Evolutionary conservation across 2,888 invertebrate genomes (phyloP).

Genomic region (Nymphalis polychloros): DNA sequence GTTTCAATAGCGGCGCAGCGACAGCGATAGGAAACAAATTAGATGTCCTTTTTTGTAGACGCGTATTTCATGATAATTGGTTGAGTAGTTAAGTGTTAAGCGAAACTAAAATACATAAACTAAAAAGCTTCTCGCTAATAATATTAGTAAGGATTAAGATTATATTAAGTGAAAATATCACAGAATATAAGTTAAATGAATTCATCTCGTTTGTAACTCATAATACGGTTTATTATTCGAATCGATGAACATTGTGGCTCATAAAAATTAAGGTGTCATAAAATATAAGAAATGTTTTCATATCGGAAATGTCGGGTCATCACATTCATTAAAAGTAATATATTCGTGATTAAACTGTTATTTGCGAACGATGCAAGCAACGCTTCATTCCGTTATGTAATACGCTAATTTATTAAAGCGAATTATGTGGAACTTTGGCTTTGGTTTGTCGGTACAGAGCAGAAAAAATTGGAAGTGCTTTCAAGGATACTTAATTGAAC

Average conservation of each 20-base stretch:
- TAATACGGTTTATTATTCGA: neutral
- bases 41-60: too few species aligned
- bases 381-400: constrained; percentile 1
- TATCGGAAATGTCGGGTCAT: neutral
- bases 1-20: too few species aligned
- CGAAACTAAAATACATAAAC: too few species aligned
- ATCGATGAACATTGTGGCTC: neutral
- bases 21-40: too few species aligned
- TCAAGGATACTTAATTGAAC: neutral
- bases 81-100: too few species aligned
- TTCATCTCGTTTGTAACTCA: too few species aligned
- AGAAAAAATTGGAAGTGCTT: neutral
- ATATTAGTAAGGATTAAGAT: too few species aligned
- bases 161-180: too few species aligned
- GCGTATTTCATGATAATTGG: too few species aligned
- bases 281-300: neutral
- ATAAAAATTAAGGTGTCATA: neutral
- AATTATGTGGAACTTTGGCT: constrained; percentile 16
- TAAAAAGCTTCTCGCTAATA: too few species aligned
- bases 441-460: neutral
- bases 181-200: too few species aligned
- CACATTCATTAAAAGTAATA: constrained; percentile 1
- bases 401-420: constrained; percentile 19
- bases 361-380: constrained; percentile 8
- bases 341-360: constrained; percentile 3